These are phyloP conservation scores for Climacteris rufus DNA, from an alignment of 2,113 vertebrate genomes.

Conservation along the genomic window DNA sequence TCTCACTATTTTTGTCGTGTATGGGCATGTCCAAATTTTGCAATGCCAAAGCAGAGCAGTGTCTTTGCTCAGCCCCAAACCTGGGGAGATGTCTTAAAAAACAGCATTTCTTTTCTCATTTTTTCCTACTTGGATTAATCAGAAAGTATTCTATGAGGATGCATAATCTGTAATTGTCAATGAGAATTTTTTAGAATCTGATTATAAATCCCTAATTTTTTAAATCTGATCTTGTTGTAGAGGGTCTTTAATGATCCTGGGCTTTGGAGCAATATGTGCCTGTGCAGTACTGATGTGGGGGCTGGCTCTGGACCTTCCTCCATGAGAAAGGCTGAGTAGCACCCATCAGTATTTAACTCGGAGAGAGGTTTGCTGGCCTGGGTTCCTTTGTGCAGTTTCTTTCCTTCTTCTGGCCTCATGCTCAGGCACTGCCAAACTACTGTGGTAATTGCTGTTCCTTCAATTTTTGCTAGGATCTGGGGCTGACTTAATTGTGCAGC, in stretches of 20 bases:
- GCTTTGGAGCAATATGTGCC: not conserved
- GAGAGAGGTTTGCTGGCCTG: rapidly evolving
- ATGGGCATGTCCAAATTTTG: not conserved
- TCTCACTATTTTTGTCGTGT: not conserved
- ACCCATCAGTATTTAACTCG: too few relatives aligned
- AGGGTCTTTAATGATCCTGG: not conserved
- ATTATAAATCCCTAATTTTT: not conserved
- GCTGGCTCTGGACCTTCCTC: not conserved
- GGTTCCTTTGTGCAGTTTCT: not conserved
- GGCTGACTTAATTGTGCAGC: not conserved
- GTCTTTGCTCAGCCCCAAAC: not conserved
- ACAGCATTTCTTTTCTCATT: not conserved
- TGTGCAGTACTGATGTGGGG: too few relatives aligned
- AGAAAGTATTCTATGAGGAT: not conserved
- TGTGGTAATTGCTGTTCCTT: not conserved
- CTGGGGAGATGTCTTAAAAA: not conserved
- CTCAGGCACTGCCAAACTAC: not conserved
- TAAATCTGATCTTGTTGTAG: not conserved
- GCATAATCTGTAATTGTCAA: not conserved
- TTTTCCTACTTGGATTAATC: not conserved
- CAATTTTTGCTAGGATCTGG: not conserved
- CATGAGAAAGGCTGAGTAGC: not conserved
- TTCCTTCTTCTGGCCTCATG: not conserved
- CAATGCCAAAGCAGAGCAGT: not conserved
- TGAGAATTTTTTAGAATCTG: not conserved